Conservation (phyloP, 2,113 vertebrate species). For the Camelus bactrianus region DNA sequence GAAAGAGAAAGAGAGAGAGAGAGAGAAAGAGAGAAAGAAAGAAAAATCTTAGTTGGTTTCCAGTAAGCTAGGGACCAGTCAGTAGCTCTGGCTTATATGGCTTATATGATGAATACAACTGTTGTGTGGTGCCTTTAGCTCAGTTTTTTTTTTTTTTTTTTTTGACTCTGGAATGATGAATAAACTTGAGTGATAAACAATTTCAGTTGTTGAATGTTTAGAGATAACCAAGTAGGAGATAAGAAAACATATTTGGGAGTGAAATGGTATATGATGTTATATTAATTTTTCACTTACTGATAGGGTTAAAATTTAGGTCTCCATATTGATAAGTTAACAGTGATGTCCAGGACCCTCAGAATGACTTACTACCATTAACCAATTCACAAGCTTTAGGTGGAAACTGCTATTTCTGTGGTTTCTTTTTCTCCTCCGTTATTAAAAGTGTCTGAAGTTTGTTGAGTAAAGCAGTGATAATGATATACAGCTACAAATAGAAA, state of each 20-base stretch:
- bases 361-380: neutral
- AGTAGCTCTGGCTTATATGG: neutral
- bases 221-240: neutral
- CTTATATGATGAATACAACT: neutral
- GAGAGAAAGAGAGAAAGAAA: too few species aligned
- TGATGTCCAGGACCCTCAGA: neutral
- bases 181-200: slow-evolving; percentile 3
- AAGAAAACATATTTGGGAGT: neutral
- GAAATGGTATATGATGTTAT: neutral
- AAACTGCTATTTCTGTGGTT: slow-evolving; percentile 14
- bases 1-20: too few species aligned
- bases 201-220: slow-evolving; percentile 44
- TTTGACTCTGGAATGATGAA: slow-evolving; percentile 44
- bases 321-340: neutral
- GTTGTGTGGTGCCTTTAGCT: slow-evolving; percentile 22
- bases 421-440: neutral
- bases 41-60: neutral
- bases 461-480: neutral
- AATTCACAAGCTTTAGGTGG: neutral
- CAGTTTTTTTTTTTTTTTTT: neutral
- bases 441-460: slow-evolving; percentile 8
- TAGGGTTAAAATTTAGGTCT: slow-evolving; percentile 36
- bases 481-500: neutral
- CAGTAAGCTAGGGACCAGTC: neutral
- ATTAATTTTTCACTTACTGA: slow-evolving; percentile 15